Evolutionary conservation across 2,113 vertebrate species (phyloP).

Genomic region (Astur gentilis): DNA sequence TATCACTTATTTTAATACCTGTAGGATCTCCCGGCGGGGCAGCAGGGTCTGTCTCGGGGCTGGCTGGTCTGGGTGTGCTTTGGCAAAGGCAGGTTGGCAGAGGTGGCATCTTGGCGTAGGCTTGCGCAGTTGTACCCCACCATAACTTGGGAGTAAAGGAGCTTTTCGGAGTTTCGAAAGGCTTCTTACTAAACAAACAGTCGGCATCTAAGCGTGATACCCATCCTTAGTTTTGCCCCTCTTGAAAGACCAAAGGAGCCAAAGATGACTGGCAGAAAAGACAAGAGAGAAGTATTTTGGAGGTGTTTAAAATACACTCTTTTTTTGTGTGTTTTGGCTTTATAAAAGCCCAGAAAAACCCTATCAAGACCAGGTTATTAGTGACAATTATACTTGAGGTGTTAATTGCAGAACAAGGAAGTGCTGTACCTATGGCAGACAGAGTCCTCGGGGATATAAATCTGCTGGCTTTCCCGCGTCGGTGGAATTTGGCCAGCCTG

Average conservation of each 20-base stretch:
- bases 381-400: conserved; percentile 69
- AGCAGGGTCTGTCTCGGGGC: not conserved
- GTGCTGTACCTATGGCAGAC: conserved; percentile 66
- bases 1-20: not conserved
- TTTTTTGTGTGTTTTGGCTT: not conserved
- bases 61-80: not conserved
- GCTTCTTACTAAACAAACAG: not conserved
- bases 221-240: not conserved
- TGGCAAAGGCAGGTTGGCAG: not conserved
- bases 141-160: not conserved
- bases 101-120: not conserved
- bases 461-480: not conserved
- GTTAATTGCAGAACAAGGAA: conserved; percentile 76
- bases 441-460: not conserved
- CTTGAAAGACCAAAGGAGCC: not conserved
- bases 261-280: not conserved
- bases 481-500: conserved; percentile 31
- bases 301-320: not conserved
- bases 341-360: not conserved
- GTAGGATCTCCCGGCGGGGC: not conserved
- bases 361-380: conserved; percentile 54
- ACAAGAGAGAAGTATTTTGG: not conserved
- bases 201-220: not conserved
- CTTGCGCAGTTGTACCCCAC: not conserved
- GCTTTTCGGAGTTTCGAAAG: not conserved